Conservation (phyloP, 2,797 vertebrate species). For the Triplophysa yarkandensis region DNA sequence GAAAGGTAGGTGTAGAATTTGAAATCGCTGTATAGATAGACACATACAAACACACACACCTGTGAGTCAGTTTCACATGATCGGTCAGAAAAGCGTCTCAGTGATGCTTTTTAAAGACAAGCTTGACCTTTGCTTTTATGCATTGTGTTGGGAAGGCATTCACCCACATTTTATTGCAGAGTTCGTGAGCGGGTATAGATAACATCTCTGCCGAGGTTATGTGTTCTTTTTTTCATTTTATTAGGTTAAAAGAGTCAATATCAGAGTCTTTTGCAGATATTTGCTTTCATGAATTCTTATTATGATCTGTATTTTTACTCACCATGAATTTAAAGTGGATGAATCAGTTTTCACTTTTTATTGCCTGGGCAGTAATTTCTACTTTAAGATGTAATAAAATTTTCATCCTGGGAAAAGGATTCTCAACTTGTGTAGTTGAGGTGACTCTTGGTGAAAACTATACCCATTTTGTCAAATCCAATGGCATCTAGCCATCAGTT, state of each 20-base stretch:
- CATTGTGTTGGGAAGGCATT: not conserved
- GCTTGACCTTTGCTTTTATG: constrained; percentile 27
- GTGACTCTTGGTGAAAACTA: too few species aligned
- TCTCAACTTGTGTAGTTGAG: too few species aligned
- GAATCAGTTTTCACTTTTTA: too few species aligned
- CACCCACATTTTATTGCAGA: not conserved
- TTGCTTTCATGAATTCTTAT: not conserved
- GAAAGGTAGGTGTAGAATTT: not conserved
- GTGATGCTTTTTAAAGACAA: not conserved
- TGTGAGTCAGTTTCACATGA: not conserved
- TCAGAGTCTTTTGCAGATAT: not conserved
- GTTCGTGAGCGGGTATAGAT: not conserved
- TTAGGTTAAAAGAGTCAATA: not conserved
- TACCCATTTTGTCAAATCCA: too few species aligned
- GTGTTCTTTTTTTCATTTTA: not conserved
- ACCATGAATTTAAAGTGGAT: not conserved
- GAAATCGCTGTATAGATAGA: not conserved
- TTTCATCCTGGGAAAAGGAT: too few species aligned
- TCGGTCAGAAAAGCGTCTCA: not conserved
- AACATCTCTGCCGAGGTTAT: not conserved
- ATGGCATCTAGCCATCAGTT: too few species aligned
- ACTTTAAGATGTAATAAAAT: too few species aligned
- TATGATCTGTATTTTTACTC: not conserved
- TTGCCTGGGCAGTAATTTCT: too few species aligned
- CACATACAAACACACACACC: not conserved